These are phyloP conservation scores for Micrastur ruficollis DNA, from an alignment of 2,797 vertebrate species.

Conservation along the genomic window DNA sequence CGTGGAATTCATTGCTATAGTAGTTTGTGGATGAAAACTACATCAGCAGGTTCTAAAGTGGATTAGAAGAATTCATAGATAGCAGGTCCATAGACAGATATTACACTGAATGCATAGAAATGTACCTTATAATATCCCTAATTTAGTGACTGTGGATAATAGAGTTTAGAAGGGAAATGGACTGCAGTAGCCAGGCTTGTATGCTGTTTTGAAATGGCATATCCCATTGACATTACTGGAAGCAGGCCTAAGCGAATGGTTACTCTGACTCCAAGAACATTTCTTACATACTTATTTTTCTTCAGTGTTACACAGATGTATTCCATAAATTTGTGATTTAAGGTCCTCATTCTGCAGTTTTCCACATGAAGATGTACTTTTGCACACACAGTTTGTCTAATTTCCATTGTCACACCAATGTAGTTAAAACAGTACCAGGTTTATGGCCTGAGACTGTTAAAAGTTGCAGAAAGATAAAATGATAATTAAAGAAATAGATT, in stretches of 20 bases:
- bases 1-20: neutral
- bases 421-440: neutral
- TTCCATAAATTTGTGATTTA: neutral
- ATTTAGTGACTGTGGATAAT: neutral
- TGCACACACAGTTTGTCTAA: neutral
- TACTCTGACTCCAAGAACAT: neutral
- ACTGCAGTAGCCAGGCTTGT: neutral
- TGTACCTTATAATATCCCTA: neutral
- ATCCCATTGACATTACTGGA: neutral
- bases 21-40: neutral
- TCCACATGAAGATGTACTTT: neutral
- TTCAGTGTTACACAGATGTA: neutral
- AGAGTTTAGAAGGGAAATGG: neutral
- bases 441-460: neutral
- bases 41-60: neutral
- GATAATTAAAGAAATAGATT: neutral
- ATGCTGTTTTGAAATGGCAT: neutral
- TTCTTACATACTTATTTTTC: neutral
- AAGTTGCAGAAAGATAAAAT: neutral
- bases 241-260: neutral
- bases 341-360: neutral
- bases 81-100: neutral
- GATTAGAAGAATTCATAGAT: neutral
- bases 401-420: neutral
- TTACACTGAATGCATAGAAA: neutral